These are phyloP conservation scores for Sinhomidia bicolor DNA, from an alignment of 2,888 invertebrate genomes.

Conservation along the genomic window DNA sequence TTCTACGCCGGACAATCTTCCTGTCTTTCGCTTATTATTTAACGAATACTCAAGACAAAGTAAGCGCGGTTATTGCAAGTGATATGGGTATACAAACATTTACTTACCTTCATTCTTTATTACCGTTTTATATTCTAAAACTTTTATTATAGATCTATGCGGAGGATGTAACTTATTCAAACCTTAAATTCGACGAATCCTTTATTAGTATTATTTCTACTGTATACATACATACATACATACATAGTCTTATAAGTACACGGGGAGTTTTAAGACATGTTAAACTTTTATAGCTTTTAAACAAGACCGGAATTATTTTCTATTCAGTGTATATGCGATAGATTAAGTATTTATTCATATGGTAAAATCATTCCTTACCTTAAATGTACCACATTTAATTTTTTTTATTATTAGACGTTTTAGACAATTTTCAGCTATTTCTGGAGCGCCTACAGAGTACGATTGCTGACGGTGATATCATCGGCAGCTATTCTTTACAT, in stretches of 20 bases:
- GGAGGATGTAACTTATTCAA: no score
- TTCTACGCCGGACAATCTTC: background rate
- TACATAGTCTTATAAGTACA: background rate
- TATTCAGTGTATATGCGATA: background rate
- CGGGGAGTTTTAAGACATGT: background rate
- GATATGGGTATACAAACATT: background rate
- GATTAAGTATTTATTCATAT: background rate
- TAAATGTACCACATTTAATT: no score
- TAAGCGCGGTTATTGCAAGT: slow-evolving; percentile 14
- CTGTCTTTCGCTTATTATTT: background rate
- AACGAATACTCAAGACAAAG: background rate
- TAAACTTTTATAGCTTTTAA: background rate
- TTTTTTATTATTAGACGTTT: no score
- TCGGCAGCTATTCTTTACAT: no score
- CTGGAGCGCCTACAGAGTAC: no score
- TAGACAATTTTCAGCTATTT: no score
- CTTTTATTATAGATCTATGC: no score
- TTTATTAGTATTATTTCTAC: no score
- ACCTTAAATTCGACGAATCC: no score
- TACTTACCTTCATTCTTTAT: background rate
- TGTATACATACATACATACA: no score
- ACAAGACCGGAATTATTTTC: background rate
- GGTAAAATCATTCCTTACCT: background rate
- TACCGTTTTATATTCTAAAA: background rate
- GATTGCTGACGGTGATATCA: no score